These are phyloP conservation scores for Sericinus montela DNA, from an alignment of 2,888 invertebrate species.

Conservation along the genomic window DNA sequence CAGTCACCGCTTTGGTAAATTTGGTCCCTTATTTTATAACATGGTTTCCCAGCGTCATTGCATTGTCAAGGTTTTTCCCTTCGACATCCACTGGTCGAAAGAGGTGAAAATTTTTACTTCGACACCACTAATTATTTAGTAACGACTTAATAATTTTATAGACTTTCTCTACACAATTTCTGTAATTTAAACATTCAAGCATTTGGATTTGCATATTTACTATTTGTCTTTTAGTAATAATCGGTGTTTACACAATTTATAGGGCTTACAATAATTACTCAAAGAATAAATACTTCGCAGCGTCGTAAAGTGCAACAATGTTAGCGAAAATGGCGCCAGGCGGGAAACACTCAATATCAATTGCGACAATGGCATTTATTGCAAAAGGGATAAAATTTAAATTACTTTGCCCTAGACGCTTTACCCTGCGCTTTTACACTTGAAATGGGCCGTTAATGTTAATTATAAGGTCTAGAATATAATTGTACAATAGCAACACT, in stretches of 20 bases:
- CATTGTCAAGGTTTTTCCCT: too few species aligned
- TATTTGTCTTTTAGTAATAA: background rate
- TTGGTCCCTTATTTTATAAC: too few species aligned
- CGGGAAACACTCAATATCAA: constrained; percentile 2
- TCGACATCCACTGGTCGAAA: too few species aligned
- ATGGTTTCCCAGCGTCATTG: too few species aligned
- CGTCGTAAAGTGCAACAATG: constrained; percentile 24
- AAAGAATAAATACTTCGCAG: constrained; percentile 6
- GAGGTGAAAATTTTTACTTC: too few species aligned
- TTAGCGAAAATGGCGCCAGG: constrained; percentile 23
- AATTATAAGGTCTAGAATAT: constrained; percentile 5
- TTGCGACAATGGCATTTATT: background rate
- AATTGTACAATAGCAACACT: background rate
- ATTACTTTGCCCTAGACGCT: background rate
- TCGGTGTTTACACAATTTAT: background rate
- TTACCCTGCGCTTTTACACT: too few species aligned
- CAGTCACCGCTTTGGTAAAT: too few species aligned
- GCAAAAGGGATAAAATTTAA: background rate
- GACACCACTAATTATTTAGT: too few species aligned
- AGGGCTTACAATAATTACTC: constrained; percentile 6
- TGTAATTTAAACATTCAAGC: too few species aligned
- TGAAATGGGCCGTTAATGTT: too few species aligned
- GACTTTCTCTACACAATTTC: too few species aligned
- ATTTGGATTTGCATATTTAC: background rate
- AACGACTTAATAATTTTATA: too few species aligned